Evolutionary conservation across 2,888 invertebrate species (phyloP), one percentile per base, ranked within the genome.

Genomic region (Dolichopus griseipennis): DNA sequence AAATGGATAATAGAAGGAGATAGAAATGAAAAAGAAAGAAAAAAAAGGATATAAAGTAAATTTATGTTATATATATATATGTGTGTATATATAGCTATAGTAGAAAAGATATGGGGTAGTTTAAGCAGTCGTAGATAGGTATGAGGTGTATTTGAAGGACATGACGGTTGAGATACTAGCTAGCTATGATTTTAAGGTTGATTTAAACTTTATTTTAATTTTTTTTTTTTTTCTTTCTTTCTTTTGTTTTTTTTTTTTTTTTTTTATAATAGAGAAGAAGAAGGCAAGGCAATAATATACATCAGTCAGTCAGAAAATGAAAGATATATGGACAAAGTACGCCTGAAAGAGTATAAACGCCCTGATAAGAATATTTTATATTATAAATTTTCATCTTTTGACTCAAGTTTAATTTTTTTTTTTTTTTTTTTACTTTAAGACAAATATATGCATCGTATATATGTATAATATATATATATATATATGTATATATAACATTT

Each of bases 361-460:
- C 64, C 64, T 64, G 64, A 64, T 64, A 64, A 64, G 37, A 64
- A 64, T 27, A 64, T 64, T 62, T 62, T 62, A 62, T 21, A 62
- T 52, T 22, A 62, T 62, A 62, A 62, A 62, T 62, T 22, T 62
- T 10, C 21, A 37, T 64, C 21, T 62, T 8, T 21, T 21, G 8
- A 22, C 22, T 62, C 8, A n/a, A n/a, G 6, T 62, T 21, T 37
- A 37, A 8, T 37, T 37, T 52, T 18, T 41, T 41, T 41, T 41
- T 41, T 12, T 41, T 41, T 4, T 41, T 41, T 41, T 41, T 12
- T 41, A 41, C 8, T 41, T 41, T 41, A 1, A 6, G 9, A 41
- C 8, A 41, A 41, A 41, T 5, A 15, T 41, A 41, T 7, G 41
- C n/a, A n/a, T n/a, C n/a, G n/a, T n/a, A n/a, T n/a, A n/a, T n/a